Evolutionary conservation across 2,888 invertebrate genomes (phyloP).

Genomic region (Merodon equestris): DNA sequence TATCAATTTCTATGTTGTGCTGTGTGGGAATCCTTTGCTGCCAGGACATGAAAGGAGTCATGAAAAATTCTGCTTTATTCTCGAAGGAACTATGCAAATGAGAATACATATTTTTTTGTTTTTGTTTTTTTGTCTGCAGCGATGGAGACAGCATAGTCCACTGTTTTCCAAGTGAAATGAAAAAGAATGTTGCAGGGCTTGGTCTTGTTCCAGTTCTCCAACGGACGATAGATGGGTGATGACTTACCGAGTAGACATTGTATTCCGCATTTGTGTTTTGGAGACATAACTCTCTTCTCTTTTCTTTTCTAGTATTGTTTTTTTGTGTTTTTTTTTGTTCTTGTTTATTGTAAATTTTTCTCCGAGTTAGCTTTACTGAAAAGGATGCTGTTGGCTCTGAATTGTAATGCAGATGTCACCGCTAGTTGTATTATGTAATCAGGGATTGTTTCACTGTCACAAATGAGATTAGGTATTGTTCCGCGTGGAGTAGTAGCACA

Average conservation of each 20-base stretch:
- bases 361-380: too few relatives aligned
- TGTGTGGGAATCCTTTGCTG: slow-evolving; percentile 10
- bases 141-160: slow-evolving; percentile 34
- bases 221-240: slow-evolving; percentile 22
- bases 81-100: background rate
- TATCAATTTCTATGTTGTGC: slow-evolving; percentile 9
- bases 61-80: slow-evolving; percentile 30
- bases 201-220: slow-evolving; percentile 15
- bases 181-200: slow-evolving; percentile 19
- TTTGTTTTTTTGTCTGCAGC: slow-evolving; percentile 9
- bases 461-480: slow-evolving; percentile 22
- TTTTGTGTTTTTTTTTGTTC: slow-evolving; percentile 1
- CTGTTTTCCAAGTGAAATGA: slow-evolving; percentile 33
- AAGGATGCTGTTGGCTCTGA: slow-evolving; percentile 15
- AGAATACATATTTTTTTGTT: too few relatives aligned
- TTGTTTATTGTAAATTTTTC: too few relatives aligned
- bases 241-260: slow-evolving; percentile 28
- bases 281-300: too few relatives aligned
- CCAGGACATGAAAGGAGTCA: slow-evolving; percentile 8
- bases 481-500: background rate
- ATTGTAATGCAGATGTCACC: slow-evolving; percentile 50
- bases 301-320: too few relatives aligned
- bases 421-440: slow-evolving; percentile 28
- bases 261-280: slow-evolving; percentile 28
- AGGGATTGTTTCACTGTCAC: slow-evolving; percentile 13